A percentile compares a stretch with the other conserved stretches of the same genome.
Evolutionary conservation across 23 tunicate genomes (phyloP).

Genomic region (Ascidia mentula): DNA sequence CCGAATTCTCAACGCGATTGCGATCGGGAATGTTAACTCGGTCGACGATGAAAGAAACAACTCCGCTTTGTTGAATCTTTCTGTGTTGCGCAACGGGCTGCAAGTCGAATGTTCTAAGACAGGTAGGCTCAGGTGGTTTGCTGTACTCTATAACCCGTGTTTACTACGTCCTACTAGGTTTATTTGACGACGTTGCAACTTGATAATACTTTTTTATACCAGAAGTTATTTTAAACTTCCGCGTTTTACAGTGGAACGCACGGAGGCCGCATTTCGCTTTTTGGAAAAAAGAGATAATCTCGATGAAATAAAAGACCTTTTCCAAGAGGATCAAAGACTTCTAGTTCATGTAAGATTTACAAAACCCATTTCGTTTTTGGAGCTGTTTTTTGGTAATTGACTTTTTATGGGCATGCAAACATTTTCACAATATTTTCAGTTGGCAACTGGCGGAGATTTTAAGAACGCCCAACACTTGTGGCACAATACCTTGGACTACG

Average conservation of each 20-base stretch:
- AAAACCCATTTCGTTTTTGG: not conserved
- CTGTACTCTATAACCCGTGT: too few relatives aligned
- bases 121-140: conserved; percentile 16
- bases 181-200: too few relatives aligned
- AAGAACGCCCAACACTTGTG: conserved; percentile 56
- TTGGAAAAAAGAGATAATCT: conserved; percentile 14
- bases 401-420: not conserved
- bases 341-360: conserved; percentile 21
- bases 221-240: too few relatives aligned
- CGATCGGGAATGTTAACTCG: conserved; percentile 3
- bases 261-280: conserved; percentile 8
- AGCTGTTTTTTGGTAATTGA: not conserved
- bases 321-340: conserved; percentile 7
- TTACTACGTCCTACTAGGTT: too few relatives aligned
- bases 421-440: conserved; percentile 41
- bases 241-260: conserved; percentile 11
- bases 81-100: conserved; percentile 28
- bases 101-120: conserved; percentile 6
- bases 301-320: not conserved
- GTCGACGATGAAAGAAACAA: conserved; percentile 38
- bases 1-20: conserved; percentile 46
- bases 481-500: conserved; percentile 79
- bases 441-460: conserved; percentile 38
- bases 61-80: not conserved
- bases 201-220: too few relatives aligned